phyloP scores from a whole-genome alignment of 2,797 vertebrate genomes.

The Anniella stebbinsi region DNA sequence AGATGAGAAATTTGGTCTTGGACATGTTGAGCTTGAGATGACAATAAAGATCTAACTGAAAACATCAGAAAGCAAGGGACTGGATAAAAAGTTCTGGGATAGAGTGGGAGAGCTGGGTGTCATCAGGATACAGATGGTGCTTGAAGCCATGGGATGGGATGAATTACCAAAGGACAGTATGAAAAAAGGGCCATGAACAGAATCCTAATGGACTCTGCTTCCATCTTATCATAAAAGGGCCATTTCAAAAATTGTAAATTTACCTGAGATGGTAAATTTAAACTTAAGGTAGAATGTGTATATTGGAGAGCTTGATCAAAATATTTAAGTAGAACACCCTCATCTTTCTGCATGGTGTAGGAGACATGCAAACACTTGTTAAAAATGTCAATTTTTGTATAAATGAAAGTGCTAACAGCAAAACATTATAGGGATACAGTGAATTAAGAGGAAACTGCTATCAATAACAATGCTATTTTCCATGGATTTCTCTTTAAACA shows the following conservation, averaged over 20 bases:
- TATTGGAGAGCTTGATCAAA: neutral
- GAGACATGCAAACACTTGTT: neutral
- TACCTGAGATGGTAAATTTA: neutral
- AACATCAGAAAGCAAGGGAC: neutral
- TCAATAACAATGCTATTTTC: neutral
- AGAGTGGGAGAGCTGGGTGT: neutral
- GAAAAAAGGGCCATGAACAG: neutral
- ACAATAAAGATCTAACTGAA: neutral
- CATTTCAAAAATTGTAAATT: neutral
- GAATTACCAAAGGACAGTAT: neutral
- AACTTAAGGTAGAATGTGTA: neutral
- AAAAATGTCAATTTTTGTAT: neutral
- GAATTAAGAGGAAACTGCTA: neutral
- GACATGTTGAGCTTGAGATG: neutral
- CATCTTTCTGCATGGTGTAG: neutral
- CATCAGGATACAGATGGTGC: neutral
- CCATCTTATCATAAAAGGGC: neutral
- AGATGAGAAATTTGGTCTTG: neutral
- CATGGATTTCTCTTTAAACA: neutral
- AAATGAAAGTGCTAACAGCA: neutral
- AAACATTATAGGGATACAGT: neutral
- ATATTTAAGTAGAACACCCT: neutral
- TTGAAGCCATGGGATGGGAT: neutral
- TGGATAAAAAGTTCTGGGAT: neutral
- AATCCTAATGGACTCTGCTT: neutral